Base-by-base conservation (phyloP, 2,888 invertebrate genomes). In the Amiota minor region DNA sequence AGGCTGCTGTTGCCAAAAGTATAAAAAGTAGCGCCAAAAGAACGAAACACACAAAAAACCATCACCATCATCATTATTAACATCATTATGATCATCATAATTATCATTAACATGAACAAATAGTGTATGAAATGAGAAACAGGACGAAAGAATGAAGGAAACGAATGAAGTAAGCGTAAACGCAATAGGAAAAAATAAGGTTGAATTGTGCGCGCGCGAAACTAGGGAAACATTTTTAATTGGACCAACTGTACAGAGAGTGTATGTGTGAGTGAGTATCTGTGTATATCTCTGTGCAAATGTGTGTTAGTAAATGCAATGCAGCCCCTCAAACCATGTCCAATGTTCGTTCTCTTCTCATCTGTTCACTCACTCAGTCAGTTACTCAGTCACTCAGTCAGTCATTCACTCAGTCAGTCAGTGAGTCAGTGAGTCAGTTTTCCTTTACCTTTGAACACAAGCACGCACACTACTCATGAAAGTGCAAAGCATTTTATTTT, bases 201-300 rank as follows among this genome's bases (percentile, higher is more conserved):
- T 65, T 65, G 47, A 65, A 47, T 35, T 86, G 81, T 86, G 80
- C 78, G 85, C 78, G 85, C 87, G 87, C 84, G 81, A 85, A 85
- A 87, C 84, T 85, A 84, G 86, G 83, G 84, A 82, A 86, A 84
- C 80, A 79, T 82, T 79, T 82, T 86, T 87, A 86, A 86, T 86
- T 87, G 86, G 86, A 86, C 86, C 87, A 86, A 87, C 86, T 86
- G 87, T 86, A 85, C 87, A 82, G 80, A 70, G 62, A 59, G 20
- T 62, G 62, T 14, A 45, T 35, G 35, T 35, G 35, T 35, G 35
- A 35, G 35, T 35, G 35, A 35, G 35, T 35, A 35, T 35, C 35
- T 35, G 35, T 35, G 35, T 6, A 35, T 35, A 35, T 35, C 35
- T 35, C 35, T 35, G 6, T 35, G 6, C 6, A 35, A 35, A 35